Evolutionary conservation across 2,797 vertebrate species (phyloP).

Genomic region (Sebastes dallii): DNA sequence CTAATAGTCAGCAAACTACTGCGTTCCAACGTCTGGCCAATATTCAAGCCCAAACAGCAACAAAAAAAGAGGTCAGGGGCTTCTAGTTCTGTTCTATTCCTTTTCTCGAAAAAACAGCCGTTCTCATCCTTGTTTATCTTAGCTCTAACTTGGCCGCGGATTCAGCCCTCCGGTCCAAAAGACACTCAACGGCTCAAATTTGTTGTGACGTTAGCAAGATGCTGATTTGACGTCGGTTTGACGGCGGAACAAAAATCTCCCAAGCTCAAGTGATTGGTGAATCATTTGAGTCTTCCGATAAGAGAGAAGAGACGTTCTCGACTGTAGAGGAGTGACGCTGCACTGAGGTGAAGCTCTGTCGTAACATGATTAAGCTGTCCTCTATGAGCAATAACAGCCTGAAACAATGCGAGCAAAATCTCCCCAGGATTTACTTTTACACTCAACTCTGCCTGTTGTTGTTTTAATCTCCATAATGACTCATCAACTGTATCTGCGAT

Average conservation of each 20-base stretch:
- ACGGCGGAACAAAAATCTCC: constrained; percentile 6
- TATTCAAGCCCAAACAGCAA: constrained; percentile 50
- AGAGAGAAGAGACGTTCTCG: neutral
- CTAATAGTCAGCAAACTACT: constrained; percentile 23
- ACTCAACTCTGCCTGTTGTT: neutral
- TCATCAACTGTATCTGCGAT: neutral
- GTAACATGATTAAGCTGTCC: constrained; percentile 4
- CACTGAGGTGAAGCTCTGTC: neutral
- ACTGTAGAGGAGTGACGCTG: constrained; percentile 8
- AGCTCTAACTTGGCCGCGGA: constrained; percentile 48
- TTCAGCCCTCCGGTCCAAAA: constrained; percentile 30
- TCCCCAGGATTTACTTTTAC: neutral
- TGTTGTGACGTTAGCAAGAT: constrained; percentile 63
- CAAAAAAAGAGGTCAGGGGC: constrained; percentile 34
- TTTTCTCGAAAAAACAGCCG: constrained; percentile 34
- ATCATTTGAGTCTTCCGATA: constrained; percentile 4
- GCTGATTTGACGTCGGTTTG: constrained; percentile 32
- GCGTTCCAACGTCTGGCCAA: constrained; percentile 19
- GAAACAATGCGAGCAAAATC: neutral
- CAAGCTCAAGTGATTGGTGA: neutral
- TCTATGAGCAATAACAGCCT: neutral
- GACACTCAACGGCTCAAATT: constrained; percentile 15
- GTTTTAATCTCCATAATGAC: neutral
- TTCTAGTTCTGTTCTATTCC: constrained; percentile 14
- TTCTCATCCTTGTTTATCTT: constrained; percentile 67